phyloP scores from a whole-genome alignment of 30 jellyfish, hydroid and myxozoan genomes.

The Hydractinia echinata region DNA sequence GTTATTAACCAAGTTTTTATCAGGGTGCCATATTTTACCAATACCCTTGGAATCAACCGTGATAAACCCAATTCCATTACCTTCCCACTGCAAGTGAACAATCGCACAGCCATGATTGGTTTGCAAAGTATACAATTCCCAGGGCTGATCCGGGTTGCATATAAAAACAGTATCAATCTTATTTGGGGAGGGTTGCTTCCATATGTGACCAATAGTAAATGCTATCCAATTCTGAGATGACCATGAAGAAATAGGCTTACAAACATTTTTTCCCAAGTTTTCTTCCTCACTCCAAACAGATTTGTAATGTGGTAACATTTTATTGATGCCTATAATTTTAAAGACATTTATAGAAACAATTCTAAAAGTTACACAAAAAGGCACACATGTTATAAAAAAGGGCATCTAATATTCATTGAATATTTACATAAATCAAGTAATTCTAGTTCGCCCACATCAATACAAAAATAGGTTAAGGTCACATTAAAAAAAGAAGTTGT shows the following conservation, averaged over 20 bases:
- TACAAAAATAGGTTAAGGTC: too few relatives aligned
- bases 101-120: slow-evolving; percentile 41
- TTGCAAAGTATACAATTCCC: slow-evolving; percentile 43
- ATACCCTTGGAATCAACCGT: slow-evolving; percentile 50
- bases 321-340: not conserved
- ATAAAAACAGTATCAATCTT: slow-evolving; percentile 29
- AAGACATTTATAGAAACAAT: too few relatives aligned
- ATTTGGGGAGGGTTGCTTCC: slow-evolving; percentile 17
- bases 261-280: slow-evolving; percentile 1
- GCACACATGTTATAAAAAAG: too few relatives aligned
- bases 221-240: slow-evolving; percentile 58
- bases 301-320: slow-evolving; percentile 26
- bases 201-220: slow-evolving; percentile 40
- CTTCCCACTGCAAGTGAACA: slow-evolving; percentile 66
- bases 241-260: slow-evolving; percentile 53
- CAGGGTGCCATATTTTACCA: slow-evolving; percentile 50
- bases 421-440: too few relatives aligned
- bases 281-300: not conserved
- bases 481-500: too few relatives aligned
- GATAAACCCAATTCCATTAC: slow-evolving; percentile 43
- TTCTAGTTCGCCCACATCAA: too few relatives aligned
- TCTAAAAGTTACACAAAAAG: too few relatives aligned
- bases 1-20: slow-evolving; percentile 35
- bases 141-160: slow-evolving; percentile 59
- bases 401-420: too few relatives aligned